These are phyloP conservation scores for Sitobion miscanthi DNA, from an alignment of 1,140 invertebrate genomes.

Conservation along the genomic window DNA sequence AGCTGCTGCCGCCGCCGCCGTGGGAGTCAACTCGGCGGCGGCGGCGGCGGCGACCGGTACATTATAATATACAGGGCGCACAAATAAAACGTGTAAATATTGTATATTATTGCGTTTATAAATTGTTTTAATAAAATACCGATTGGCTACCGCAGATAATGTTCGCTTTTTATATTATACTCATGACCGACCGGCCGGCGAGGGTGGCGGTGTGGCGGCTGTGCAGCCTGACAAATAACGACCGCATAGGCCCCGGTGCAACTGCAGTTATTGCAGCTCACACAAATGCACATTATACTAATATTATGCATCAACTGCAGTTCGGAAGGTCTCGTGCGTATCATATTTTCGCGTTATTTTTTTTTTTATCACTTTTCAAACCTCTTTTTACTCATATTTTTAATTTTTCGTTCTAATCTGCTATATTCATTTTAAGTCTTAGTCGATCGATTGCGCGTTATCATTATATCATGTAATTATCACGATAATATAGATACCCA, in stretches of 20 bases:
- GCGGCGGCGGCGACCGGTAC: not conserved
- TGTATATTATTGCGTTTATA: conserved; percentile 51
- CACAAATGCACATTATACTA: no score
- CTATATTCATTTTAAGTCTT: no score
- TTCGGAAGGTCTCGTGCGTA: not conserved
- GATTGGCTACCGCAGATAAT: conserved; percentile 55
- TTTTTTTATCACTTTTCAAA: not conserved
- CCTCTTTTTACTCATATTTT: not conserved
- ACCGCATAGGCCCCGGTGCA: not conserved
- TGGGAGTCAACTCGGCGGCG: conserved; percentile 7
- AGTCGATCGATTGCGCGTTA: not conserved
- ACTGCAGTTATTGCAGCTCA: not conserved
- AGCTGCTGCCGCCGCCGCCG: not conserved
- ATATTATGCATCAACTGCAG: not conserved
- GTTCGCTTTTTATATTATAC: conserved; percentile 28
- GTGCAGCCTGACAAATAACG: conserved; percentile 4
- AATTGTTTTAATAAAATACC: conserved; percentile 55
- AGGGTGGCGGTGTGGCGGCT: not conserved
- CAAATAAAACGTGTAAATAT: conserved; percentile 54
- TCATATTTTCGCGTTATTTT: not conserved
- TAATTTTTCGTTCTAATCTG: not conserved
- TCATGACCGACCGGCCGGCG: not conserved
- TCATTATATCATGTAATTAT: not conserved
- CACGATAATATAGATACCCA: not conserved
- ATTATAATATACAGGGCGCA: not conserved